phyloP scores from a whole-genome alignment of 1,140 invertebrate genomes.

The Druon quercuslanigerum region DNA sequence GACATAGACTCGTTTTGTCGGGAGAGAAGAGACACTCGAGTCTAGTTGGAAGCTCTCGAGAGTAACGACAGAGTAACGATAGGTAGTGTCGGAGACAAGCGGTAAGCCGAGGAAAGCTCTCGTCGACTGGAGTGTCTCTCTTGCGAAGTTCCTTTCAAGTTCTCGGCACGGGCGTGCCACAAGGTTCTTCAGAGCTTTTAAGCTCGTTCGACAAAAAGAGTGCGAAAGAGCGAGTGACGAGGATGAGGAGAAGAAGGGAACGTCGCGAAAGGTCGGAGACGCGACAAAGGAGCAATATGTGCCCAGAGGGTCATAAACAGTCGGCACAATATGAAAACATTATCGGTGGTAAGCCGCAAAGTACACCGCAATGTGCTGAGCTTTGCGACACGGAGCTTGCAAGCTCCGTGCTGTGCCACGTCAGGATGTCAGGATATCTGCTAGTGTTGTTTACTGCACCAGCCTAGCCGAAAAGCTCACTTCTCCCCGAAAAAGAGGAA shows the following conservation, averaged over 20 bases:
- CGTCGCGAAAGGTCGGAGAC: conserved; percentile 37
- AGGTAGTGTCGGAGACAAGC: conserved; percentile 55
- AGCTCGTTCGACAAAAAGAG: conserved; percentile 56
- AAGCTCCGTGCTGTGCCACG: conserved; percentile 55
- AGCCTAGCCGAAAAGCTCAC: conserved; percentile 48
- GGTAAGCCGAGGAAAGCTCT: conserved; percentile 57
- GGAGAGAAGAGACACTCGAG: conserved; percentile 12
- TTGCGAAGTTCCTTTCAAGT: conserved; percentile 57
- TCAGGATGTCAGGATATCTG: conserved; percentile 53
- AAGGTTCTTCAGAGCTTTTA: conserved; percentile 52
- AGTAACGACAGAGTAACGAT: conserved; percentile 39
- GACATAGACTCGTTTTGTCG: background rate
- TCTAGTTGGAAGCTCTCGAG: conserved; percentile 7
- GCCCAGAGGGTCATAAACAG: conserved; percentile 48
- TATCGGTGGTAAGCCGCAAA: conserved; percentile 55
- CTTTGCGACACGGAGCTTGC: conserved; percentile 50
- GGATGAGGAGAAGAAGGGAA: conserved; percentile 52
- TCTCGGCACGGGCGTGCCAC: conserved; percentile 43
- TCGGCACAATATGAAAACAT: conserved; percentile 60
- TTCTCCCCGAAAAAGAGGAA: conserved; percentile 49
- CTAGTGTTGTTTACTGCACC: conserved; percentile 52
- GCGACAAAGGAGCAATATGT: conserved; percentile 26
- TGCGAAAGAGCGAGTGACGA: conserved; percentile 48
- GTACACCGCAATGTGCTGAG: conserved; percentile 60
- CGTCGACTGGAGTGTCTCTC: conserved; percentile 50